Conservation (phyloP, 2,888 invertebrate genomes). For the Hoplodrina blanda region DNA sequence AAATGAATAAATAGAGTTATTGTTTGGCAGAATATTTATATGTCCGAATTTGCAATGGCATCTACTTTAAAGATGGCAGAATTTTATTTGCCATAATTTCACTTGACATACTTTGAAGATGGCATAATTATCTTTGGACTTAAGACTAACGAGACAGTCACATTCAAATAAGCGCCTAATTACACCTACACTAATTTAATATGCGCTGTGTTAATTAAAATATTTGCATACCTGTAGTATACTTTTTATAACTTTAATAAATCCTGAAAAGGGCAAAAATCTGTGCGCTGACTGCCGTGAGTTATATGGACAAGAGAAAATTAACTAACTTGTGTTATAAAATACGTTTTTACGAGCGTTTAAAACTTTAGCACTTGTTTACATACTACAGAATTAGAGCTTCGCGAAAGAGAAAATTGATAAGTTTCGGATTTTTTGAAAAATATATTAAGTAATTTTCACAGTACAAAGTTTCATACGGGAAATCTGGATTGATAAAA, state of each 20-base stretch:
- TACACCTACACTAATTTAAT: conserved; percentile 17
- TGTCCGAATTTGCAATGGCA: no score
- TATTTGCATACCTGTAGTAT: conserved; percentile 48
- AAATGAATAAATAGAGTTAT: no score
- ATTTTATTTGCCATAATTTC: no score
- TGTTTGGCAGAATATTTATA: no score
- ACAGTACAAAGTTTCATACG: background rate
- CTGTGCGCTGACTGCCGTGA: conserved; percentile 41
- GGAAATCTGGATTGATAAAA: no score
- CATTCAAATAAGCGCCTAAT: background rate
- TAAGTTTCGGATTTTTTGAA: background rate
- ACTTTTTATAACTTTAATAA: conserved; percentile 46
- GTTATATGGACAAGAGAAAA: conserved; percentile 66
- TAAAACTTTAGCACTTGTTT: conserved; percentile 62
- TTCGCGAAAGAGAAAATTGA: conserved; percentile 21
- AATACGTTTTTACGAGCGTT: conserved; percentile 69
- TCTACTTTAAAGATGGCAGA: no score
- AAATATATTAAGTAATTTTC: background rate
- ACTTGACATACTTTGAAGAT: no score
- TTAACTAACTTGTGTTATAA: conserved; percentile 72
- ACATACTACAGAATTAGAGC: conserved; percentile 16
- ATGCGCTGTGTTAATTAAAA: conserved; percentile 42
- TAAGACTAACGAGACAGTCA: background rate
- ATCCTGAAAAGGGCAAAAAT: conserved; percentile 40
- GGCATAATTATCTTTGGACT: no score